Evolutionary conservation across 2,888 invertebrate species (phyloP), one percentile per base, ranked within the genome.

Genomic region (Pelosia muscerda): DNA sequence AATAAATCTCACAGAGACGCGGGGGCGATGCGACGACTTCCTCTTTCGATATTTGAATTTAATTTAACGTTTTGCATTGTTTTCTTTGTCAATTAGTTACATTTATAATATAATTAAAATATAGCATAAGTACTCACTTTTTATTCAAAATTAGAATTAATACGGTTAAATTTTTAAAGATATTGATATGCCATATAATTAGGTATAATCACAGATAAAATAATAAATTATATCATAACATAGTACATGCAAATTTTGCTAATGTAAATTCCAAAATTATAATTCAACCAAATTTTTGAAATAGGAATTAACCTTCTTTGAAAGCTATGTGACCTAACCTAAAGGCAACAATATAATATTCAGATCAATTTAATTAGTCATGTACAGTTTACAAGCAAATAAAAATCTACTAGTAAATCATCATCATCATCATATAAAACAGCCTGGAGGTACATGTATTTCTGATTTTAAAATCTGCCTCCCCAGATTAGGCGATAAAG

Each of bases 1-100:
- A 93, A 95, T 95, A 95, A 95, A 95, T 95, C 95, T 93, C 88
- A 77, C 78, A 81, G 90, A 89, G 92, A 91, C 90, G 90, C 91
- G 91, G 85, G 92, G 91, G 91, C 89, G 92, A 88, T 88, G 85
- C 85, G 88, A 90, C 86, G 90, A 92, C 92, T 94, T 94, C 93
- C 93, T 93, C 91, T 90, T 91, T 93, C 94, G 94, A 94, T 94
- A 94, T 94, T 95, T 94, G 94, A 95, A 94, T 94, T 94, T 94
- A 94, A 94, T 94, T 95, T 93, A 92, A 90, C 92, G 84, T 89
- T 80, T 90, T 86, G 83, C 87, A 89, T 89, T 90, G 92, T 91
- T 89, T 86, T 85, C 87, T 89, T 90, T 90, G 89, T 89, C 89
- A 90, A 88, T 88, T 49, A 19, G 13, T 89, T 73, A 70, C 88